Conservation (phyloP, 2,113 vertebrate species). For the Gavialis gangeticus region DNA sequence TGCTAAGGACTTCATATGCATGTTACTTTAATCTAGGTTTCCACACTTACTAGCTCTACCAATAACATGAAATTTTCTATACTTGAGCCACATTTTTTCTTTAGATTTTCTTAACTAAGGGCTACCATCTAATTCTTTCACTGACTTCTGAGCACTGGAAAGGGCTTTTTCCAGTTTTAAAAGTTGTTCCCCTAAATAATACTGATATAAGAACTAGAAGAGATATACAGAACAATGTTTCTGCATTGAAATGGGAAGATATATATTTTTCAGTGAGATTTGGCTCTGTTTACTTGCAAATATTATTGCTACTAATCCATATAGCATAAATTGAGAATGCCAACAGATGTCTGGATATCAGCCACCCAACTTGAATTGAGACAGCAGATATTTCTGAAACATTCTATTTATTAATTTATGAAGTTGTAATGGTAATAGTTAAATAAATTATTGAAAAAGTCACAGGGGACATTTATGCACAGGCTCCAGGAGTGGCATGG, state of each 20-base stretch:
- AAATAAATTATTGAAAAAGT: background rate
- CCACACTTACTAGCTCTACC: background rate
- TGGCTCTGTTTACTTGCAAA: conserved; percentile 19
- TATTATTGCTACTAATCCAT: conserved; percentile 15
- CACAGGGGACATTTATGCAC: no score
- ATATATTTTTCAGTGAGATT: background rate
- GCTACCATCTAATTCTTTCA: background rate
- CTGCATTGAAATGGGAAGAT: background rate
- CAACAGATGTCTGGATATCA: conserved; percentile 57
- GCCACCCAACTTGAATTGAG: background rate
- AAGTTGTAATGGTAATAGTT: background rate
- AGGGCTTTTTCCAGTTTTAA: background rate
- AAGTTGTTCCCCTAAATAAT: background rate
- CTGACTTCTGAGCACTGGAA: background rate
- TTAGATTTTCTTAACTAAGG: background rate
- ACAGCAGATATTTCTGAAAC: background rate
- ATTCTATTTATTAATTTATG: conserved; percentile 35
- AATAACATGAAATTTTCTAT: background rate
- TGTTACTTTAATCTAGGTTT: background rate
- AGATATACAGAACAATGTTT: background rate
- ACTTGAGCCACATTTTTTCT: background rate
- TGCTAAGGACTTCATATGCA: accelerated
- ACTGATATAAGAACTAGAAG: background rate
- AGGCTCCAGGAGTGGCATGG: no score
- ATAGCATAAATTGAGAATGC: conserved; percentile 21